Evolutionary conservation across 2,888 invertebrate species (phyloP).

Genomic region (Gibbula magus): DNA sequence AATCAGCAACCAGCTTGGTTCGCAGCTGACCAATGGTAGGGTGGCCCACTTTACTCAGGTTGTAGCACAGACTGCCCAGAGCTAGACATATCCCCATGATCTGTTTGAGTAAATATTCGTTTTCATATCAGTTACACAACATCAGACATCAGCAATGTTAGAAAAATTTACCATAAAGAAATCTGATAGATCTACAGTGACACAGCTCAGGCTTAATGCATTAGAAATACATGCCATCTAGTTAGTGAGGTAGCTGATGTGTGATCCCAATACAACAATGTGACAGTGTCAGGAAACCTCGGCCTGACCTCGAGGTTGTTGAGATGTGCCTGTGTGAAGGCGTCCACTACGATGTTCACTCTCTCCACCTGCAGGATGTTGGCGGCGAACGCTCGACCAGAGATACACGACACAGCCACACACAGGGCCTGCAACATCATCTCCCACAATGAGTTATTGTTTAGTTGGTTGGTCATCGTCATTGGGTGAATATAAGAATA

Average conservation of each 20-base stretch:
- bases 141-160: neutral
- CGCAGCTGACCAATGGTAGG: constrained; percentile 42
- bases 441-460: neutral
- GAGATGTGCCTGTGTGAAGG: constrained; percentile 37
- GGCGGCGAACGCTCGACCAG: constrained; percentile 52
- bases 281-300: neutral
- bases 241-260: too few species aligned
- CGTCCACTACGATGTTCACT: constrained; percentile 42
- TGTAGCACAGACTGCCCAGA: constrained; percentile 57
- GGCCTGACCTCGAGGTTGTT: constrained; percentile 49
- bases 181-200: too few species aligned
- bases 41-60: constrained; percentile 54
- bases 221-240: too few species aligned
- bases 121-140: neutral
- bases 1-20: constrained; percentile 46
- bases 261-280: too few species aligned
- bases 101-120: constrained; percentile 41
- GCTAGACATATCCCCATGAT: constrained; percentile 51
- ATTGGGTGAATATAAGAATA: too few species aligned
- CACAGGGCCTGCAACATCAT: constrained; percentile 46
- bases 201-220: too few species aligned
- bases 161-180: too few species aligned
- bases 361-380: constrained; percentile 48
- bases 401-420: constrained; percentile 48
- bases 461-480: too few species aligned